phyloP scores from a whole-genome alignment of 2,797 vertebrate genomes.

The Phataginus tricuspis region DNA sequence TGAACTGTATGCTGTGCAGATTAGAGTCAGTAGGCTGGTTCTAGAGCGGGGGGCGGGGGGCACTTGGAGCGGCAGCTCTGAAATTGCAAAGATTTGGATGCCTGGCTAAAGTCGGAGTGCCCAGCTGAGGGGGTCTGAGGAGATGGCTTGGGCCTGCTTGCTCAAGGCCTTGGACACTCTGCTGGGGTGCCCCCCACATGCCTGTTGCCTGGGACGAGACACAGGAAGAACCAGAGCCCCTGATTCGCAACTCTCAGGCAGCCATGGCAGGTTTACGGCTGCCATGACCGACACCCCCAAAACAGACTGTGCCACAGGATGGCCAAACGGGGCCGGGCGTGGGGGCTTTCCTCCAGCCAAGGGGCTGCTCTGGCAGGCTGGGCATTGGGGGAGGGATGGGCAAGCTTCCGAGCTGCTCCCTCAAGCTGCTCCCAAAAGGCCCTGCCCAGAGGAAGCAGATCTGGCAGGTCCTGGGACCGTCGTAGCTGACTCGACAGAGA shows the following conservation, averaged over 20 bases:
- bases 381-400: accelerated
- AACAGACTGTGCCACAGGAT: not conserved
- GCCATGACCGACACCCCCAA: not conserved
- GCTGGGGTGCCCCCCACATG: not conserved
- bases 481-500: slow-evolving; percentile 46
- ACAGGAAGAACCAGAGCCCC: not conserved
- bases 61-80: not conserved
- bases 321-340: not conserved
- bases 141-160: not conserved
- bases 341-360: not conserved
- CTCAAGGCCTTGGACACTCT: not conserved
- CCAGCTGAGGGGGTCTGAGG: not conserved
- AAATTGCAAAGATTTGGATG: not conserved
- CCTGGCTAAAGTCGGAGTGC: not conserved
- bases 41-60: not conserved
- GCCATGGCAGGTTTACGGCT: not conserved
- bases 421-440: not conserved
- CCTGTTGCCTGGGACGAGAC: accelerated
- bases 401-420: not conserved
- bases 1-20: not conserved
- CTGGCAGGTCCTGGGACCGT: not conserved
- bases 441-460: not conserved
- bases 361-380: not conserved
- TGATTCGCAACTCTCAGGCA: not conserved
- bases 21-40: not conserved